Percentiles rank a stretch among this genome's conserved stretches.
phyloP scores from a whole-genome alignment of 1,140 invertebrate genomes.

The Drosophila nannoptera region DNA sequence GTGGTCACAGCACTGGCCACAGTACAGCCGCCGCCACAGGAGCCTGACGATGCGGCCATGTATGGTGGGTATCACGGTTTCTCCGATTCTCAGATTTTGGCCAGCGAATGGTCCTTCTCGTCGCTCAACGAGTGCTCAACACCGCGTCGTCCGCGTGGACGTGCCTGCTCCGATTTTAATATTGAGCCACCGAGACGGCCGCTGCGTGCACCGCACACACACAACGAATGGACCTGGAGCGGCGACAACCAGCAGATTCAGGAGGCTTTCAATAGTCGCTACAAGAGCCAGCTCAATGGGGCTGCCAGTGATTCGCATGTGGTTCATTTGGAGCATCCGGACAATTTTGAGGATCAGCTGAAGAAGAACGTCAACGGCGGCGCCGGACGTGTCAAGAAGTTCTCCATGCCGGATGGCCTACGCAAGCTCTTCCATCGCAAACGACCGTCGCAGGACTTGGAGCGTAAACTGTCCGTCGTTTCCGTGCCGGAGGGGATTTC shows the following conservation, averaged over 20 bases:
- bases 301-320: conserved; percentile 35
- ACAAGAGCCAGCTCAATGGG: conserved; percentile 46
- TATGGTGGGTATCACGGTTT: conserved; percentile 83
- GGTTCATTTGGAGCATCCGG: conserved; percentile 58
- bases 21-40: conserved; percentile 80
- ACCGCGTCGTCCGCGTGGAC: conserved; percentile 80
- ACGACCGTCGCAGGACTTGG: conserved; percentile 65
- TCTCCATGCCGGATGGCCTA: conserved; percentile 75
- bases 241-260: conserved; percentile 78
- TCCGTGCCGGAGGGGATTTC: conserved; percentile 70
- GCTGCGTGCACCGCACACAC: conserved; percentile 45
- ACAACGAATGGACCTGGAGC: conserved; percentile 79
- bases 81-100: conserved; percentile 84
- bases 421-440: conserved; percentile 69
- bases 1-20: conserved; percentile 87
- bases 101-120: conserved; percentile 82
- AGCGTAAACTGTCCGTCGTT: conserved; percentile 69
- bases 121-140: conserved; percentile 78
- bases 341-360: conserved; percentile 50
- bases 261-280: conserved; percentile 72
- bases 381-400: conserved; percentile 64
- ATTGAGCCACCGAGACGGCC: conserved; percentile 56
- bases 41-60: conserved; percentile 66
- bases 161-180: conserved; percentile 79
- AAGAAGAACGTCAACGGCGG: conserved; percentile 43